phyloP scores from a whole-genome alignment of 2,113 vertebrate genomes.

The Gulo gulo region DNA sequence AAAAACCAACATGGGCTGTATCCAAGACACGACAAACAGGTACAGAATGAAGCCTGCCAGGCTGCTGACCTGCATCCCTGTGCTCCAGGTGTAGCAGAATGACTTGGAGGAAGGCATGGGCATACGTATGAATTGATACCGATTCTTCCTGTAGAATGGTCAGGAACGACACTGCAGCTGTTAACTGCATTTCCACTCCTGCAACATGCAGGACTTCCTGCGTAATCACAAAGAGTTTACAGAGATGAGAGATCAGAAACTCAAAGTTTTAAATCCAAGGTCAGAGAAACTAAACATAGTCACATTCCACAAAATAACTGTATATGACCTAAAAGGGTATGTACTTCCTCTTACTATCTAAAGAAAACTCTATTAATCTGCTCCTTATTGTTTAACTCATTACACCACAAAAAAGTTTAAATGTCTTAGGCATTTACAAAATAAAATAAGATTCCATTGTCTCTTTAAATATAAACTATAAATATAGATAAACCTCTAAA shows the following conservation, averaged over 20 bases:
- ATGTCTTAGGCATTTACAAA: conserved; percentile 12
- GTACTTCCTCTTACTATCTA: neutral
- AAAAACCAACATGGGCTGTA: neutral
- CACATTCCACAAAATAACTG: neutral
- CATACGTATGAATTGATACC: conserved; percentile 92
- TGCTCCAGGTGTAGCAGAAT: conserved; percentile 94
- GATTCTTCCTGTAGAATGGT: conserved; percentile 95
- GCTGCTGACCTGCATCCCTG: conserved; percentile 88
- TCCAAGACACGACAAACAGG: neutral
- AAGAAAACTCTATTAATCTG: neutral
- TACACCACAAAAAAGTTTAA: neutral
- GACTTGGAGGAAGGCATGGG: conserved; percentile 93
- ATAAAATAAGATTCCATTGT: neutral
- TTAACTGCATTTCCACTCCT: conserved; percentile 92
- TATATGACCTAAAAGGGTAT: neutral
- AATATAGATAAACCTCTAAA: neutral
- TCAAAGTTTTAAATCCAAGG: neutral
- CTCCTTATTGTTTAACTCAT: conserved; percentile 12
- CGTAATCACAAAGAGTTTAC: conserved; percentile 71
- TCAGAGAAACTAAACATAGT: neutral
- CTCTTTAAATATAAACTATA: conserved; percentile 27
- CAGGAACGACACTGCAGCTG: conserved; percentile 92
- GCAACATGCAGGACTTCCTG: conserved; percentile 93
- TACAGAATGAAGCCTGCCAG: accelerated
- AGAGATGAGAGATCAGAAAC: neutral